Evolutionary conservation across 1,140 invertebrate species (phyloP).

Genomic region (Papilio polytes): DNA sequence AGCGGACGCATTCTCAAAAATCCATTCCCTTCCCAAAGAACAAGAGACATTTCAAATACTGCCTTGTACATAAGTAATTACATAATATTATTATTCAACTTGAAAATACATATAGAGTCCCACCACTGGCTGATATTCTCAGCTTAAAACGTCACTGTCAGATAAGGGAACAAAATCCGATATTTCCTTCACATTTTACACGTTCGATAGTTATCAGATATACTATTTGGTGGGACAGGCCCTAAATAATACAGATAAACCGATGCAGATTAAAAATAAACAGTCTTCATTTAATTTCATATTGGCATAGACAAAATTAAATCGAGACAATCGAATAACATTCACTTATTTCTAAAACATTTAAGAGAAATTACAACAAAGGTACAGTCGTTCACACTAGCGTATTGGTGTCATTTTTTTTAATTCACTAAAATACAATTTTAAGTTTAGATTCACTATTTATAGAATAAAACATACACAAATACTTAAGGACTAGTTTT

Average conservation of each 20-base stretch:
- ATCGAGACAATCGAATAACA: not conserved
- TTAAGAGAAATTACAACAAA: not conserved
- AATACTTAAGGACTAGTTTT: conserved; percentile 40
- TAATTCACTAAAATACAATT: conserved; percentile 12
- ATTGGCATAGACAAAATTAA: not conserved
- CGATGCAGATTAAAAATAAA: not conserved
- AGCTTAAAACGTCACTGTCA: too few species aligned
- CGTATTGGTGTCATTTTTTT: conserved; percentile 29
- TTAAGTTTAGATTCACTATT: not conserved
- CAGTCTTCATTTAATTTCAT: conserved; percentile 8
- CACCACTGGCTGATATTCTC: too few species aligned
- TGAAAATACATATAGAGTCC: too few species aligned
- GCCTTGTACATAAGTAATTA: too few species aligned
- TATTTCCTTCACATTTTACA: too few species aligned
- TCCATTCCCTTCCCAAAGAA: too few species aligned
- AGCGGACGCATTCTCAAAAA: too few species aligned
- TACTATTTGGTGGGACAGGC: too few species aligned
- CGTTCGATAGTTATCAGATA: too few species aligned
- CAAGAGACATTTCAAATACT: too few species aligned
- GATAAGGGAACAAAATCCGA: too few species aligned
- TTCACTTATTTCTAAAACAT: not conserved
- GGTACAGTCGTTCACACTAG: conserved; percentile 25
- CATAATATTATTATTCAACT: too few species aligned
- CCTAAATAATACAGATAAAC: not conserved
- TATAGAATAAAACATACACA: conserved; percentile 19